Base-by-base conservation (phyloP, 30 jellyfish, hydroid and myxozoan genomes). In the Sanderia malayensis region DNA sequence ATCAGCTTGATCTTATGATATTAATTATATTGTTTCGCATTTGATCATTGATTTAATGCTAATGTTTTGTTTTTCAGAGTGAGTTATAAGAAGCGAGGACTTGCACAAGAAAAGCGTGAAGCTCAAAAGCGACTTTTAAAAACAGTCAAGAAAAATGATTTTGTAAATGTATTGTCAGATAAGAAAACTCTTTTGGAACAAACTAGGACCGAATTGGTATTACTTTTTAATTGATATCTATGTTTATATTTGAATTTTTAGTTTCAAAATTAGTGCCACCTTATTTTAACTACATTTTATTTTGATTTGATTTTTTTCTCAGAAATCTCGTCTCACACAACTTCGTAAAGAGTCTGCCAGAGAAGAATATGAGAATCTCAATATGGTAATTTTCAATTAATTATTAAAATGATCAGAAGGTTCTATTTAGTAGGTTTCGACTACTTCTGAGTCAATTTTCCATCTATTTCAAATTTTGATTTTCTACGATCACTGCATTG, bases 71-170 rank as follows among this genome's bases (percentile, higher is more conserved):
- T 15, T 33, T n/a, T 9, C 68, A 86, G 96, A 53, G 41, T 82
- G 13, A 77, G 84, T 55, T 88, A 86, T 67, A 77, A 47, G 30
- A 67, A 76, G 37, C 66, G 76, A 28, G 87, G 90, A 19, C 46
- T 76, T 30, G 89, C 84, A 0, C 86, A 89, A 31, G 96, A 86
- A 37, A 86, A 78, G 45, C 71, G 64, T 18, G 89, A 86, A 66
- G 86, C 96, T 11, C 63, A 81, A 4, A 75, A 79, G 22, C 61
- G 96, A 58, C 60, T 86, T 15, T 47, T 79, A 23, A 67, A 80
- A 61, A 80, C 84, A 9, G 84, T 76, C 2, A 61, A 73, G n/a
- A 81, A 82, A 70, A 32, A 17, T 37, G 93, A 69, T 37, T 37
- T 13, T 37, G 52, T 37, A 13, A 13, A 37, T 37, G 52, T 37